phyloP scores from a whole-genome alignment of 2,797 vertebrate species.

The Dromococcyx pavoninus region DNA sequence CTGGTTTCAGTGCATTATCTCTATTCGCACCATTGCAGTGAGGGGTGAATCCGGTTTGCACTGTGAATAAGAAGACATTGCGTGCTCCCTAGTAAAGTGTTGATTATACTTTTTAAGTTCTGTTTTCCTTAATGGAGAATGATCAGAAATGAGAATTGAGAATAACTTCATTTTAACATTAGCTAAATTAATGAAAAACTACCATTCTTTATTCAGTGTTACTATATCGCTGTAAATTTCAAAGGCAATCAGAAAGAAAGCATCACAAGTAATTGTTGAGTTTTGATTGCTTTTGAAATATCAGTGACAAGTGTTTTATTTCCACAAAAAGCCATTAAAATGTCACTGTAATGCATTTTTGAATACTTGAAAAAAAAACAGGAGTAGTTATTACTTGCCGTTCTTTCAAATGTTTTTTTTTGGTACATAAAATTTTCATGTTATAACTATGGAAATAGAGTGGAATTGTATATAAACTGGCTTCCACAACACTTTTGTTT shows the following conservation, averaged over 20 bases:
- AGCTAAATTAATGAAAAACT: neutral
- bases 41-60: neutral
- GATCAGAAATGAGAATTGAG: neutral
- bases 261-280: neutral
- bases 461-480: neutral
- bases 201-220: neutral
- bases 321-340: neutral
- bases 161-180: neutral
- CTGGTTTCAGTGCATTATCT: neutral
- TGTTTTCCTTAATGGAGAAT: neutral
- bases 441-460: neutral
- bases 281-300: neutral
- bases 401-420: neutral
- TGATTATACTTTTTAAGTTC: neutral
- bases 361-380: neutral
- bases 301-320: neutral
- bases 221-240: neutral
- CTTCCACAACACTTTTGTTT: neutral
- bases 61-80: neutral
- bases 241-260: neutral
- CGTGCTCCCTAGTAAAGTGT: neutral
- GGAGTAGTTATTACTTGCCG: neutral
- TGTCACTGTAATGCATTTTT: neutral
- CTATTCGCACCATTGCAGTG: neutral
- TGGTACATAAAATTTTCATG: neutral